Conservation (phyloP, 1,140 invertebrate genomes). For the Papilio polyxenes region DNA sequence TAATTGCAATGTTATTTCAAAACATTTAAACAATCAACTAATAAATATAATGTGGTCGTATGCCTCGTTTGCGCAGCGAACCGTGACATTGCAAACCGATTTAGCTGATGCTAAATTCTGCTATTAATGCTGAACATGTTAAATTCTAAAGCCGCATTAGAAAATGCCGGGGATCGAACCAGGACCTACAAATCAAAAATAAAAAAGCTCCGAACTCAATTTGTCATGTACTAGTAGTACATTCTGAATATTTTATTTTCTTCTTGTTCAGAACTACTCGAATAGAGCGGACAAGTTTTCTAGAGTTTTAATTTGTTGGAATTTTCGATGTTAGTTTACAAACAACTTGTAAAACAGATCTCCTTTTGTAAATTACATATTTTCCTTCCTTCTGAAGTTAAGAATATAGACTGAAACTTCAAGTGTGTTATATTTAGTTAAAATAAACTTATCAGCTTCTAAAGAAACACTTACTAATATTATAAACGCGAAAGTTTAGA, state of each 20-base stretch:
- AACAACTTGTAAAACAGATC: neutral
- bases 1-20: neutral
- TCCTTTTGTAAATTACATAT: neutral
- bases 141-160: neutral
- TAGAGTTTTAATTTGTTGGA: neutral
- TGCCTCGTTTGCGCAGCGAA: conserved; percentile 7
- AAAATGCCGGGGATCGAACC: too few relatives aligned
- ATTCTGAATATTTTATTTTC: neutral
- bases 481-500: too few relatives aligned
- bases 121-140: too few relatives aligned
- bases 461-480: too few relatives aligned
- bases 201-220: neutral
- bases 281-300: neutral
- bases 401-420: too few relatives aligned
- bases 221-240: neutral
- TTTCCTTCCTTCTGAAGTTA: neutral
- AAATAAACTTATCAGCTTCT: too few relatives aligned
- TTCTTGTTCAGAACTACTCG: neutral
- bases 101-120: too few relatives aligned
- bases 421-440: too few relatives aligned
- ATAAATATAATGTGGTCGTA: neutral
- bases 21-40: neutral
- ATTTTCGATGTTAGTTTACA: neutral
- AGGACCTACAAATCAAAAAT: neutral
- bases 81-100: conserved; percentile 8